Percentiles rank a stretch among this genome's conserved stretches.
Evolutionary conservation across 1,140 invertebrate species (phyloP).

Genomic region (Pseudobourletiella spinata): DNA sequence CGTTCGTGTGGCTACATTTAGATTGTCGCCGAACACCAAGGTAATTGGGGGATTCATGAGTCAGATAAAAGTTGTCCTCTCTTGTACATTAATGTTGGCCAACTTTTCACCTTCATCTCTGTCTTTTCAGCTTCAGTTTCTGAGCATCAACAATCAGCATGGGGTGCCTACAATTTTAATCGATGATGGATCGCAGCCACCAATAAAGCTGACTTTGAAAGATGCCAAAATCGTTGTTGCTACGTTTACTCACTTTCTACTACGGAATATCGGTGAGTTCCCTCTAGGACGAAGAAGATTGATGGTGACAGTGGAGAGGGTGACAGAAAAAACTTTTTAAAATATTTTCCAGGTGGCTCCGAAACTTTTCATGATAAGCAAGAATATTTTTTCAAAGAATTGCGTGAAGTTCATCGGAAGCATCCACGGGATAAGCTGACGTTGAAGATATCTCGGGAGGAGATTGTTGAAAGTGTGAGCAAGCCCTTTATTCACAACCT

Average conservation of each 20-base stretch:
- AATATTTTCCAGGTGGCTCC: slow-evolving; percentile 56
- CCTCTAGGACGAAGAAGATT: not conserved
- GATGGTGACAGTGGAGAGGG: not conserved
- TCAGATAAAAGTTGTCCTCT: not conserved
- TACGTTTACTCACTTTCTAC: slow-evolving; percentile 79
- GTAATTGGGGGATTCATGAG: slow-evolving; percentile 42
- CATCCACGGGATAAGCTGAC: slow-evolving; percentile 74
- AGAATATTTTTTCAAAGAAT: slow-evolving; percentile 88
- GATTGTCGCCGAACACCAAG: slow-evolving; percentile 84
- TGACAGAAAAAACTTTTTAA: not conserved
- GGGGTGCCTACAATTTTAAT: slow-evolving; percentile 56
- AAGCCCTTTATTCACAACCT: too few relatives aligned
- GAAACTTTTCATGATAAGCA: slow-evolving; percentile 94
- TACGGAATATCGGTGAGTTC: slow-evolving; percentile 75
- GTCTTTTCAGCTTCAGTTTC: slow-evolving; percentile 27
- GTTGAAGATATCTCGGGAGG: slow-evolving; percentile 42
- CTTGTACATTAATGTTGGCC: not conserved
- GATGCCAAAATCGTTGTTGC: slow-evolving; percentile 84
- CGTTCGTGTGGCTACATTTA: slow-evolving; percentile 81
- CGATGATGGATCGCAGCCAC: slow-evolving; percentile 82
- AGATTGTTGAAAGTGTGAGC: slow-evolving; percentile 36
- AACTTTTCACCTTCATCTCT: slow-evolving; percentile 1
- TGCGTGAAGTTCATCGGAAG: slow-evolving; percentile 72
- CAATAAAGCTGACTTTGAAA: slow-evolving; percentile 66
- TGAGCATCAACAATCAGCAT: slow-evolving; percentile 27